Conservation (phyloP, 2,888 invertebrate species). For the Pristionchus fissidentatus region DNA sequence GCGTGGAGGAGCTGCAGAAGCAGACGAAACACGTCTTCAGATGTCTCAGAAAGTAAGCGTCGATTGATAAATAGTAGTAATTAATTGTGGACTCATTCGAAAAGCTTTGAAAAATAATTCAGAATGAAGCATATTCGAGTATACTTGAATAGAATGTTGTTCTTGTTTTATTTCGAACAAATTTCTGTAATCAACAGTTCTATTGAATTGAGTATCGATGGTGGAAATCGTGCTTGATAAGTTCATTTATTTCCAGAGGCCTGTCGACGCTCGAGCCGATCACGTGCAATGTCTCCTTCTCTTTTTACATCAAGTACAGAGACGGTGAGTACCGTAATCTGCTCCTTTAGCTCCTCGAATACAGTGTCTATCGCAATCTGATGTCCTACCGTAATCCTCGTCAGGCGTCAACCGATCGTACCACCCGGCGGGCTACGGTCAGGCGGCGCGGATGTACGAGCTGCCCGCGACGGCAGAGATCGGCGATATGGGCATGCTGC, state of each 20-base stretch:
- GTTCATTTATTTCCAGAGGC: background rate
- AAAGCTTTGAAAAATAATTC: background rate
- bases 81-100: too few relatives aligned
- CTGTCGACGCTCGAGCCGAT: constrained; percentile 21
- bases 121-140: background rate
- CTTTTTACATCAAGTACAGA: constrained; percentile 7
- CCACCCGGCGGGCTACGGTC: constrained; percentile 11
- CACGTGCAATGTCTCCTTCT: constrained; percentile 28
- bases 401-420: background rate
- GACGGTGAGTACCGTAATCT: constrained; percentile 14
- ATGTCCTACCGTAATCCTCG: background rate
- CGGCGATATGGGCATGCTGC: constrained; percentile 34
- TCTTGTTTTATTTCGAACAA: too few relatives aligned
- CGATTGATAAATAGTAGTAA: too few relatives aligned
- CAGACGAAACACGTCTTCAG: constrained; percentile 23
- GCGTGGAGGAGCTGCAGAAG: constrained; percentile 26
- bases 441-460: background rate
- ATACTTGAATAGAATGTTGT: background rate
- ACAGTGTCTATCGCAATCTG: background rate
- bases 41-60: constrained; percentile 1
- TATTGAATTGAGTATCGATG: too few relatives aligned
- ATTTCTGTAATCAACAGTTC: too few relatives aligned
- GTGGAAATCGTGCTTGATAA: too few relatives aligned
- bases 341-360: background rate
- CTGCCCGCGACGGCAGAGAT: background rate